A percentile compares a stretch with the other conserved stretches of the same genome.
Evolutionary conservation across 2,888 invertebrate genomes (phyloP).

Genomic region (Lamellibrachia satsuma): DNA sequence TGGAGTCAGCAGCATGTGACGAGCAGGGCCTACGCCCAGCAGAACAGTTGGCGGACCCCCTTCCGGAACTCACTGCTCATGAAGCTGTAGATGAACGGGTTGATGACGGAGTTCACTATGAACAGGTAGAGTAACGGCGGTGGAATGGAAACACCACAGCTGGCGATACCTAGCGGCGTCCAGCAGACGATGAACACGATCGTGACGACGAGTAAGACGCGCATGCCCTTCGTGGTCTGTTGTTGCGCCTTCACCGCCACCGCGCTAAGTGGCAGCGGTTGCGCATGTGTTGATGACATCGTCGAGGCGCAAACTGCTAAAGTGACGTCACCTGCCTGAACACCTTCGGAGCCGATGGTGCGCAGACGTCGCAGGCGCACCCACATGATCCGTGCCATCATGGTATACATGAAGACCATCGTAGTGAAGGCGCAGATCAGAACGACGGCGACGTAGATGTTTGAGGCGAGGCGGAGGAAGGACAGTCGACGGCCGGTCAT

Average conservation of each 20-base stretch:
- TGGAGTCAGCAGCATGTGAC: background rate
- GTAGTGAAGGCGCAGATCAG: background rate
- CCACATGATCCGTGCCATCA: background rate
- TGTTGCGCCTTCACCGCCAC: background rate
- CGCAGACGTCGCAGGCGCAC: background rate
- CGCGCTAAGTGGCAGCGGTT: background rate
- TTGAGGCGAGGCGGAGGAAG: background rate
- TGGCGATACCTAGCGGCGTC: background rate
- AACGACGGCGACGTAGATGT: background rate
- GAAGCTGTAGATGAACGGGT: conserved; percentile 19
- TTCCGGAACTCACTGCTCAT: conserved; percentile 4
- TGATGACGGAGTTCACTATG: conserved; percentile 18
- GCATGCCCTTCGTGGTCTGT: background rate
- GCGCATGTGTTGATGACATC: background rate
- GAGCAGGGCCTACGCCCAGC: background rate
- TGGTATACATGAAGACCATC: background rate
- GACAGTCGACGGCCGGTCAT: background rate
- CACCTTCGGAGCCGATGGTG: background rate
- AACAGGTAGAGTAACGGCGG: background rate
- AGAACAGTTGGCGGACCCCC: background rate
- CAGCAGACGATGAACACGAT: background rate
- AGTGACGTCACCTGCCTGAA: background rate
- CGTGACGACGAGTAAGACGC: conserved; percentile 8
- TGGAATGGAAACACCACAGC: background rate
- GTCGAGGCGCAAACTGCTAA: background rate